phyloP scores from a whole-genome alignment of 2,113 vertebrate species.

The Tragelaphus scriptus region DNA sequence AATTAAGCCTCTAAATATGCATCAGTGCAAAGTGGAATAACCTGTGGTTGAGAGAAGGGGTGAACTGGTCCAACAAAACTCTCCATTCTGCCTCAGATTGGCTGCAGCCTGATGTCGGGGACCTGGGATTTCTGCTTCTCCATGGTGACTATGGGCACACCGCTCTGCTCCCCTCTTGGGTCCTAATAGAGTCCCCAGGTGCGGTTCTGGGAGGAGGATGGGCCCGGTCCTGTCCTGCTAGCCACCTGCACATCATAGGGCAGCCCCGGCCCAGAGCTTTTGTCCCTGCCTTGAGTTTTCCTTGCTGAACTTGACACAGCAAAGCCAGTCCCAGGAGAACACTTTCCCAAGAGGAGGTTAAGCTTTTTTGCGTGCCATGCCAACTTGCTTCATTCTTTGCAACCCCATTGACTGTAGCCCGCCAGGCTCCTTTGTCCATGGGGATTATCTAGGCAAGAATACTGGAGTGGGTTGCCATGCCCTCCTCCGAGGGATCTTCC shows the following conservation, averaged over 20 bases:
- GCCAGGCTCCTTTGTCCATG: background rate
- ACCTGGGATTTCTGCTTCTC: background rate
- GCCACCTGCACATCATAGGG: background rate
- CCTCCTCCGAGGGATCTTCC: background rate
- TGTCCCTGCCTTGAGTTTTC: background rate
- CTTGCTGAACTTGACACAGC: background rate
- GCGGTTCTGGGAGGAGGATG: fast-evolving
- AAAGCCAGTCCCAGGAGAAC: background rate
- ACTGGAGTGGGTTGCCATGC: background rate
- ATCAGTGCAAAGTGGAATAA: background rate
- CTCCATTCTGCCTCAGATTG: fast-evolving
- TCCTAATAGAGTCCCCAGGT: background rate
- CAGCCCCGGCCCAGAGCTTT: background rate
- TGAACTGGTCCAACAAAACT: too few species aligned
- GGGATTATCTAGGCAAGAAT: background rate
- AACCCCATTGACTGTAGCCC: background rate
- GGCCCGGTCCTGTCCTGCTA: fast-evolving
- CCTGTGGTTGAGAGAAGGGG: background rate
- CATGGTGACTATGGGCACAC: fast-evolving
- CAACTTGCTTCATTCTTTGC: background rate
- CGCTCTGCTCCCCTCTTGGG: background rate
- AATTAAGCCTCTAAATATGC: background rate
- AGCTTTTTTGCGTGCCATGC: background rate
- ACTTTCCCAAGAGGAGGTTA: background rate
- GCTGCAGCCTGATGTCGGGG: fast-evolving